Percentiles rank a stretch among this genome's conserved stretches.
Conservation (phyloP, 2,797 vertebrate genomes). For the Rhodeus uyekii region DNA sequence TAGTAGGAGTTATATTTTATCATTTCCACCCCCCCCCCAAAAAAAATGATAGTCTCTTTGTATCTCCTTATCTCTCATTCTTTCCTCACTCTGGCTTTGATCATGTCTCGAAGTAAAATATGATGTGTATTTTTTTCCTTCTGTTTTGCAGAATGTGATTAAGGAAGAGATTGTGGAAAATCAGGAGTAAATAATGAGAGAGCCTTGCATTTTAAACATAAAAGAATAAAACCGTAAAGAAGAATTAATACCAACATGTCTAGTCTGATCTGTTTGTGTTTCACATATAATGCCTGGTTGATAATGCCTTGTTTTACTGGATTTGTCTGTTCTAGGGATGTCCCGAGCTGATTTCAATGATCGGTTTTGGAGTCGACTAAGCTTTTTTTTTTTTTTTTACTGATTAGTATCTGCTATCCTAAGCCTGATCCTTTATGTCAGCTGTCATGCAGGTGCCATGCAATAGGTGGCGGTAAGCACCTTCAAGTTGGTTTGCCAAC, state of each 20-base stretch:
- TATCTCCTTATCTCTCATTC: conserved; percentile 23
- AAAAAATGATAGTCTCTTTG: conserved; percentile 10
- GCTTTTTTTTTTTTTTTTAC: too few relatives aligned
- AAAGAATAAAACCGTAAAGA: conserved; percentile 24
- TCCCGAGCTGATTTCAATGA: too few relatives aligned
- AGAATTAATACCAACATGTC: conserved; percentile 24
- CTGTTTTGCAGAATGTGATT: conserved; percentile 30
- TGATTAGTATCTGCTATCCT: too few relatives aligned
- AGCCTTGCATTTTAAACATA: conserved; percentile 17
- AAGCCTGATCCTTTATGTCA: too few relatives aligned
- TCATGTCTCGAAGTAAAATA: conserved; percentile 35
- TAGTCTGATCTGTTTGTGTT: conserved; percentile 15
- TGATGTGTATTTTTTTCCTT: not conserved
- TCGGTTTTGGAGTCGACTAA: too few relatives aligned
- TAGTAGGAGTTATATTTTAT: conserved; percentile 4
- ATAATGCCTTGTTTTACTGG: conserved; percentile 27
- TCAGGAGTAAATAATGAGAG: not conserved
- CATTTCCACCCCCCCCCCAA: too few relatives aligned
- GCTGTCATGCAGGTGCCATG: too few relatives aligned
- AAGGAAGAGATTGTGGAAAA: conserved; percentile 28
- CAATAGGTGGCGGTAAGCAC: too few relatives aligned
- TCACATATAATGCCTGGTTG: not conserved
- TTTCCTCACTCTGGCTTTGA: conserved; percentile 47
- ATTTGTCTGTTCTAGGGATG: conserved; percentile 6
- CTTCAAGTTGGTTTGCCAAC: too few relatives aligned